Evolutionary conservation across 2,113 vertebrate species (phyloP).

Genomic region (Aythya baeri): DNA sequence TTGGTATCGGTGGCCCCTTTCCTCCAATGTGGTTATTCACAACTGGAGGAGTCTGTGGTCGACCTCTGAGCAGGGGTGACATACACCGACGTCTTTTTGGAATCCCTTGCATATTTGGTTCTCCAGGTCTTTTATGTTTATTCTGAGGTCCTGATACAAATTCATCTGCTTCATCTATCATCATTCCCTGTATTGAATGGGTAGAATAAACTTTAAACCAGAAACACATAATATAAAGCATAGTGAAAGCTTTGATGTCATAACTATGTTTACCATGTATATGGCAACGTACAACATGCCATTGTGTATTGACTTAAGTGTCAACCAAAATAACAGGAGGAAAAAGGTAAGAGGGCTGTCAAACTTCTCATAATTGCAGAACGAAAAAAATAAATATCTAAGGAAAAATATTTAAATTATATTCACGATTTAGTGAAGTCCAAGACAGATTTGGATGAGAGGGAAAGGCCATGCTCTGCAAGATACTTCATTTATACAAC

Average conservation of each 20-base stretch:
- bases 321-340: background rate
- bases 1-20: constrained; percentile 75
- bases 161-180: constrained; percentile 89
- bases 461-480: no score
- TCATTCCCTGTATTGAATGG: constrained; percentile 78
- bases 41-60: constrained; percentile 66
- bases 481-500: no score
- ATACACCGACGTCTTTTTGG: constrained; percentile 82
- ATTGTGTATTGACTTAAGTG: background rate
- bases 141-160: constrained; percentile 85
- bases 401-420: background rate
- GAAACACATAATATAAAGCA: background rate
- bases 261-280: fast-evolving
- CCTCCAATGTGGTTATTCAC: constrained; percentile 80
- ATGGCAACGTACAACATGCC: background rate
- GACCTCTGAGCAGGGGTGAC: constrained; percentile 78
- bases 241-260: background rate
- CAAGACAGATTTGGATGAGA: background rate
- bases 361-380: background rate
- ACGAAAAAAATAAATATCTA: background rate
- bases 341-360: background rate
- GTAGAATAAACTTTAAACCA: background rate
- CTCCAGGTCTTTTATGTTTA: constrained; percentile 83
- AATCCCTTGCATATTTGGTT: constrained; percentile 80
- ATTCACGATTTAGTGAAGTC: background rate